These are phyloP conservation scores for Chesias legatella DNA, from an alignment of 2,888 invertebrate genomes.

Conservation along the genomic window DNA sequence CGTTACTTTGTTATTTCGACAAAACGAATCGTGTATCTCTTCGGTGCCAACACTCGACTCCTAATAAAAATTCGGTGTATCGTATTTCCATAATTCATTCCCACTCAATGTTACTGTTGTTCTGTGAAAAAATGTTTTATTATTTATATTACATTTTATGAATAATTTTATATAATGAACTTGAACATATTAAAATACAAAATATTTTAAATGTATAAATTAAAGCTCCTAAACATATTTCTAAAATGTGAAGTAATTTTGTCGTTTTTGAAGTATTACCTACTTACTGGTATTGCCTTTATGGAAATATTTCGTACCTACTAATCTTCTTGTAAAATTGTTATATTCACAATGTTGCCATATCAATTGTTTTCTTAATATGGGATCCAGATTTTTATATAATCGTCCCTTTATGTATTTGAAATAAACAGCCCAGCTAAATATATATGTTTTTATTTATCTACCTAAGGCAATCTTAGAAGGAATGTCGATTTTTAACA, in stretches of 20 bases:
- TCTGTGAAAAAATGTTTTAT: conserved; percentile 3
- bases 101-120: not conserved
- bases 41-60: conserved; percentile 11
- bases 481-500: too few species aligned
- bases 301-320: conserved; percentile 46
- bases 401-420: conserved; percentile 72
- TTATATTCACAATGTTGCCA: conserved; percentile 65
- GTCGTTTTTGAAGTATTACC: conserved; percentile 44
- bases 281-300: conserved; percentile 44
- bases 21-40: conserved; percentile 4
- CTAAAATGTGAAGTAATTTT: conserved; percentile 48
- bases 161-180: not conserved
- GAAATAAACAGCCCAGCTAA: conserved; percentile 72
- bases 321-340: conserved; percentile 29
- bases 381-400: conserved; percentile 71
- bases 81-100: too few species aligned
- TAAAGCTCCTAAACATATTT: conserved; percentile 42
- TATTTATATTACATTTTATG: not conserved
- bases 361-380: conserved; percentile 74
- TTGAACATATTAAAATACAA: conserved; percentile 2
- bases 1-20: not conserved
- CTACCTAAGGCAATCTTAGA: too few species aligned
- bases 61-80: not conserved
- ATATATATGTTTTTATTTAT: conserved; percentile 38
- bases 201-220: conserved; percentile 27